These are phyloP conservation scores for Bryconaethiops microstoma DNA, from an alignment of 2,797 vertebrate genomes.

Conservation along the genomic window DNA sequence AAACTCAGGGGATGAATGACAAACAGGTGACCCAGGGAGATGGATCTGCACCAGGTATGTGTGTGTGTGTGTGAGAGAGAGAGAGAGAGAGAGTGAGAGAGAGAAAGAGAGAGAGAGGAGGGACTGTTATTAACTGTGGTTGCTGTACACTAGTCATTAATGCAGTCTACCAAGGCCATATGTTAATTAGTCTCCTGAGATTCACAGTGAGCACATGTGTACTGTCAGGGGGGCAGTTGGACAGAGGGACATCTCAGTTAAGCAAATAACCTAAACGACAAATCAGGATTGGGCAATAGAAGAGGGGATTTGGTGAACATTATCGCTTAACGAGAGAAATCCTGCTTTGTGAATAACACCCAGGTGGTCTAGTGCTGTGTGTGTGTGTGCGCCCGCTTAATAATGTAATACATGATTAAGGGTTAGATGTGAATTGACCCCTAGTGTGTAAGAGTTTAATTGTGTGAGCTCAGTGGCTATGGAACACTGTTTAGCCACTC, in stretches of 20 bases:
- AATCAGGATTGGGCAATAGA: background rate
- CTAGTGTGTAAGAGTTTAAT: background rate
- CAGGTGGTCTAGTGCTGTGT: background rate
- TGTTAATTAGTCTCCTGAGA: conserved; percentile 48
- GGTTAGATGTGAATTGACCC: conserved; percentile 14
- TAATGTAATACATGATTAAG: conserved; percentile 16
- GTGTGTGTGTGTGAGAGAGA: conserved; percentile 4
- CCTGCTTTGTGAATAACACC: background rate
- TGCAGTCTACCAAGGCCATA: conserved; percentile 34
- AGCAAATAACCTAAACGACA: background rate
- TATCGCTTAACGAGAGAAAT: background rate
- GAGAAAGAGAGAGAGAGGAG: conserved; percentile 9
- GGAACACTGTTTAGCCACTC: conserved; percentile 20
- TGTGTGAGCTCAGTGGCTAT: conserved; percentile 8
- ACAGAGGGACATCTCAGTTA: background rate
- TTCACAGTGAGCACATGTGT: conserved; percentile 31
- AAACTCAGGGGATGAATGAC: conserved; percentile 27
- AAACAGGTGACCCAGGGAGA: conserved; percentile 44
- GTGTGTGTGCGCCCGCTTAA: background rate
- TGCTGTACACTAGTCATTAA: conserved; percentile 26
- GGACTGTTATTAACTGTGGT: conserved; percentile 43
- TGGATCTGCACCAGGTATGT: conserved; percentile 68
- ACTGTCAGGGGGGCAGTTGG: background rate
- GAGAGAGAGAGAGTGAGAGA: conserved; percentile 7
- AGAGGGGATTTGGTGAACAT: background rate